Percentiles rank a stretch among this genome's conserved stretches.
Conservation (phyloP, 2,113 vertebrate genomes). For the Gavialis gangeticus region DNA sequence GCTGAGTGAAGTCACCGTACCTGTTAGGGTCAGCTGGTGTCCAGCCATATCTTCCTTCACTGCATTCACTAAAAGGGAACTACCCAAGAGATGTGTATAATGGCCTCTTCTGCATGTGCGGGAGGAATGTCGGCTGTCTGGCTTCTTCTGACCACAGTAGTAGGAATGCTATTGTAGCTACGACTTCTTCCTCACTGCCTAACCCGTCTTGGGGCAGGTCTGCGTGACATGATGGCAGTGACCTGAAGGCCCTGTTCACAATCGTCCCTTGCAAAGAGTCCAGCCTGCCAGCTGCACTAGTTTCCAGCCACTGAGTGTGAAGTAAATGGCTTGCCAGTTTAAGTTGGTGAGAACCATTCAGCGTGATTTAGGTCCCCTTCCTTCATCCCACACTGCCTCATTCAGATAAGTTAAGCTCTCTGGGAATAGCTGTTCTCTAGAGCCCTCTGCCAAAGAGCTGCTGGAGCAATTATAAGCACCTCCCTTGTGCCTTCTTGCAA, state of each 20-base stretch:
- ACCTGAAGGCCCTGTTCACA: neutral
- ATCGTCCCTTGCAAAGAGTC: neutral
- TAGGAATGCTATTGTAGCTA: neutral
- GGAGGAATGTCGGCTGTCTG: too few species aligned
- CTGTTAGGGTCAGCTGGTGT: neutral
- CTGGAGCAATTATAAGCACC: neutral
- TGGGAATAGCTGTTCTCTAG: neutral
- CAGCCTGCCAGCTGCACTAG: neutral
- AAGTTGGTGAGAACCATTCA: too few species aligned
- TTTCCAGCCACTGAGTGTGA: neutral
- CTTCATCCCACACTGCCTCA: fast-evolving
- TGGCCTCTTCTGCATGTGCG: neutral
- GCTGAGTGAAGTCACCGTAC: neutral
- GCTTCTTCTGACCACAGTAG: neutral
- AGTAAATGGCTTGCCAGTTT: too few species aligned
- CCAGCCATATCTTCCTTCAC: neutral
- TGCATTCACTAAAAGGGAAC: neutral
- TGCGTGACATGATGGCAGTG: neutral
- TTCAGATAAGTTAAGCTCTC: neutral
- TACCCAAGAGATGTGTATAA: neutral
- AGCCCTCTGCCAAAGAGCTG: neutral
- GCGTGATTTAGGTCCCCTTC: neutral
- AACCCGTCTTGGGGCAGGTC: neutral
- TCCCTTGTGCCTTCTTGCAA: fast-evolving
- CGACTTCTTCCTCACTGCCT: neutral